phyloP scores from a whole-genome alignment of 1,140 invertebrate genomes.

The Hormaphis cornu region DNA sequence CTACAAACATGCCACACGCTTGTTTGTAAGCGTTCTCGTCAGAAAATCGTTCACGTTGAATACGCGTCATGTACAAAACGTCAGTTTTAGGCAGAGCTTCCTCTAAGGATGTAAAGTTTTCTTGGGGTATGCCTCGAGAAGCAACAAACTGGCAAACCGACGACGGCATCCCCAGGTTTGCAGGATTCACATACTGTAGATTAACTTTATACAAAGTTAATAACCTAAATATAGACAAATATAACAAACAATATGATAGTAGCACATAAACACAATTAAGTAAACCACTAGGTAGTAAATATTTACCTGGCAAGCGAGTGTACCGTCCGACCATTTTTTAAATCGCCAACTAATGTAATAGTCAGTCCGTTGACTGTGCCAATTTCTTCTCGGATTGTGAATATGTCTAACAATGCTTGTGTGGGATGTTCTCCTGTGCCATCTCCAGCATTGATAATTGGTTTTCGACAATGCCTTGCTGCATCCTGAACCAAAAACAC shows the following conservation, averaged over 20 bases:
- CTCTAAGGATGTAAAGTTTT: constrained; percentile 62
- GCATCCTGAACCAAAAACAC: constrained; percentile 54
- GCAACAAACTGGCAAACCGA: constrained; percentile 70
- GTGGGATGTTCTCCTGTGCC: constrained; percentile 97
- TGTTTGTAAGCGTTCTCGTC: constrained; percentile 76
- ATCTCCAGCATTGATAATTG: constrained; percentile 95
- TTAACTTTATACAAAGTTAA: constrained; percentile 84
- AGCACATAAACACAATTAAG: background rate
- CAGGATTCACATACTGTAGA: constrained; percentile 80
- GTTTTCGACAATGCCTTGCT: constrained; percentile 69
- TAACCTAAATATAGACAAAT: constrained; percentile 47
- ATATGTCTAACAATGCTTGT: constrained; percentile 93
- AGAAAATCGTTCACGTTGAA: constrained; percentile 87
- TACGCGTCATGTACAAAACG: constrained; percentile 95
- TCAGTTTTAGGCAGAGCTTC: constrained; percentile 84
- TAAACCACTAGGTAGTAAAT: background rate
- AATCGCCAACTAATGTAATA: constrained; percentile 87
- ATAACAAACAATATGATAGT: background rate
- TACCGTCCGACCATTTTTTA: constrained; percentile 95
- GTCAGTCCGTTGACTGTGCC: constrained; percentile 95
- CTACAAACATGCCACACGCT: constrained; percentile 74
- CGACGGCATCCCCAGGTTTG: constrained; percentile 79
- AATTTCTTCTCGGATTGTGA: constrained; percentile 97
- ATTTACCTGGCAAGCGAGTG: constrained; percentile 79
- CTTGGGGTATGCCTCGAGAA: constrained; percentile 67